A percentile compares a stretch with the other conserved stretches of the same genome.
These are phyloP conservation scores for Sceloporus undulatus DNA, from an alignment of 2,113 vertebrate genomes.

Conservation along the genomic window DNA sequence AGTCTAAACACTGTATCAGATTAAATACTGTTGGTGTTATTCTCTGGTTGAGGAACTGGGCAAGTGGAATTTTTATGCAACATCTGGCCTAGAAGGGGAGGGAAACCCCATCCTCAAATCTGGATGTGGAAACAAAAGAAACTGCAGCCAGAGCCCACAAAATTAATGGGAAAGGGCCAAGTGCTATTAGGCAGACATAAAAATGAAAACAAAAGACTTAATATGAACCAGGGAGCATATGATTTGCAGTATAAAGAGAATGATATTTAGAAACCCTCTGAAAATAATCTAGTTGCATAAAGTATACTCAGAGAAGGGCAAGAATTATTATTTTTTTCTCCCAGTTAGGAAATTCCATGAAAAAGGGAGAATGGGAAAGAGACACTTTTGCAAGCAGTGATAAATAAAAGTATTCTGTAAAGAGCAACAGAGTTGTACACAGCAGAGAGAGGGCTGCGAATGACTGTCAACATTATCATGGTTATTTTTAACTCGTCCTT, in stretches of 20 bases:
- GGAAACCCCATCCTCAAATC: not conserved
- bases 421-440: not conserved
- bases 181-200: not conserved
- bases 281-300: constrained; percentile 14
- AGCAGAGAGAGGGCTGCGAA: constrained; percentile 27
- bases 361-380: constrained; percentile 45
- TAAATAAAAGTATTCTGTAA: constrained; percentile 10
- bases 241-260: not conserved
- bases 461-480: constrained; percentile 27
- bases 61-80: constrained; percentile 20
- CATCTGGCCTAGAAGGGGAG: not conserved
- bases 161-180: not conserved
- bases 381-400: constrained; percentile 31
- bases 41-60: not conserved
- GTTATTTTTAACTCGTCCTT: constrained; percentile 2
- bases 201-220: constrained; percentile 22
- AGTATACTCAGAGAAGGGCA: constrained; percentile 27
- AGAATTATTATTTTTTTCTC: constrained; percentile 10
- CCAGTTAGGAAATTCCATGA: constrained; percentile 6
- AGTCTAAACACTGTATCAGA: constrained; percentile 5
- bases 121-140: not conserved
- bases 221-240: constrained; percentile 4
- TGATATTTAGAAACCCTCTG: not conserved
- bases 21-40: not conserved
- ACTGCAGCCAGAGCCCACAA: not conserved